phyloP scores from a whole-genome alignment of 2,888 invertebrate species.

The Gryllus longicercus region DNA sequence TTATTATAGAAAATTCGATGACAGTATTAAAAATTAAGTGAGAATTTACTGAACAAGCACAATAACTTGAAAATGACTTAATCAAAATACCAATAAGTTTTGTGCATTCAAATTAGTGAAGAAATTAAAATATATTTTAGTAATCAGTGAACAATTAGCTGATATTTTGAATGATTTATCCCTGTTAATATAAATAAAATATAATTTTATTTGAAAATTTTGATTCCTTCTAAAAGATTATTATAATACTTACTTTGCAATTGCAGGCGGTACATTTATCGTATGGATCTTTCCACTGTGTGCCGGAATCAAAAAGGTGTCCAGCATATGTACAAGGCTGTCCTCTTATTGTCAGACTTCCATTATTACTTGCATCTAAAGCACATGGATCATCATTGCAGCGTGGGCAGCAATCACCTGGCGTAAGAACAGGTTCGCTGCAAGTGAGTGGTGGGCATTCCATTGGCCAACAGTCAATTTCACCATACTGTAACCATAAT shows the following conservation, averaged over 20 bases:
- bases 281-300: slow-evolving; percentile 57
- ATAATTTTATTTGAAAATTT: too few species aligned
- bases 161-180: too few species aligned
- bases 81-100: too few species aligned
- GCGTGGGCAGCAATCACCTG: slow-evolving; percentile 68
- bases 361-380: slow-evolving; percentile 29
- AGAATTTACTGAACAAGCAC: too few species aligned
- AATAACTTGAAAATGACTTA: too few species aligned
- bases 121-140: too few species aligned
- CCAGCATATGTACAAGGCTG: slow-evolving; percentile 61
- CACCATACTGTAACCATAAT: slow-evolving; percentile 61
- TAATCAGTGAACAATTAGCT: too few species aligned
- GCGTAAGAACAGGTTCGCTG: slow-evolving; percentile 58
- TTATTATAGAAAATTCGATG: too few species aligned
- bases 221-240: neutral
- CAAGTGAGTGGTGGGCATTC: slow-evolving; percentile 73
- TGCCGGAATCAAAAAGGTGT: slow-evolving; percentile 57
- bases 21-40: too few species aligned
- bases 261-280: slow-evolving; percentile 69
- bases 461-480: slow-evolving; percentile 85
- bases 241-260: slow-evolving; percentile 61
- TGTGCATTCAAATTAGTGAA: too few species aligned
- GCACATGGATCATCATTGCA: slow-evolving; percentile 59
- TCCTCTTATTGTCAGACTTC: slow-evolving; percentile 47
- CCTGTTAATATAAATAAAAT: too few species aligned